Evolutionary conservation across 2,113 vertebrate genomes (phyloP), one percentile per base, ranked within the genome.

Genomic region (Melanocharis versteri): DNA sequence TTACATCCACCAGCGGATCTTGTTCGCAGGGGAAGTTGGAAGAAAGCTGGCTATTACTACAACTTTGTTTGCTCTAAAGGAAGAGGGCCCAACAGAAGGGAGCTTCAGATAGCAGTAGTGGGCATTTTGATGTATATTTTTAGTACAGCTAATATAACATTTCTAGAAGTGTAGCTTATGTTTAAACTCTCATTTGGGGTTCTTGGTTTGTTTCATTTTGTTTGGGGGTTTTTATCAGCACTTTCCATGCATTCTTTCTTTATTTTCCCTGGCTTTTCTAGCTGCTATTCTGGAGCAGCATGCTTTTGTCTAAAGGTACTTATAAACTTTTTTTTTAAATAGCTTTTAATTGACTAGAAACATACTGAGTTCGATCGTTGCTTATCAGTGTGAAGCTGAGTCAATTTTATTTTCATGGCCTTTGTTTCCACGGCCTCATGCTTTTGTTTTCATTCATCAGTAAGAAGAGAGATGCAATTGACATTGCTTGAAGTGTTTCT

Each of bases 1-100:
- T 82, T 70, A 26, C 10, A 89, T 66, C 87, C 84, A 95, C 57
- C 50, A 80, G 76, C 54, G 4, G 85, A 94, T 86, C 84, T 88
- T 56, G 54, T 84, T 96, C 42, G 6, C 51, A 79, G 85, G 93
- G 89, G 91, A 94, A 94, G 96, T 15, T 94, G 86, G 60, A 96
- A 61, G 88, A 94, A 94, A 62, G 73, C 82, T 96, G 89, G 48
- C 83, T 87, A 68, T 95, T 90, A 60, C 82, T 84, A 57, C 1
- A 6, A 40, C 91, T 96, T 91, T 94, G 83, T 95, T 94, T 96
- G 93, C 86, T 95, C 48, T 40, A 76, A 65, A 94, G 94, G 94
- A 95, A 96, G 90, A 95, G 94, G 96, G 94, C 95, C 92, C 81
- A 86, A 5, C 95, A 93, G 82, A 93, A 97, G 96, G 96, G 94